A percentile compares a stretch with the other conserved stretches of the same genome.
These are phyloP conservation scores for Aporrectodea caliginosa DNA, from an alignment of 1,140 invertebrate species.

Conservation along the genomic window DNA sequence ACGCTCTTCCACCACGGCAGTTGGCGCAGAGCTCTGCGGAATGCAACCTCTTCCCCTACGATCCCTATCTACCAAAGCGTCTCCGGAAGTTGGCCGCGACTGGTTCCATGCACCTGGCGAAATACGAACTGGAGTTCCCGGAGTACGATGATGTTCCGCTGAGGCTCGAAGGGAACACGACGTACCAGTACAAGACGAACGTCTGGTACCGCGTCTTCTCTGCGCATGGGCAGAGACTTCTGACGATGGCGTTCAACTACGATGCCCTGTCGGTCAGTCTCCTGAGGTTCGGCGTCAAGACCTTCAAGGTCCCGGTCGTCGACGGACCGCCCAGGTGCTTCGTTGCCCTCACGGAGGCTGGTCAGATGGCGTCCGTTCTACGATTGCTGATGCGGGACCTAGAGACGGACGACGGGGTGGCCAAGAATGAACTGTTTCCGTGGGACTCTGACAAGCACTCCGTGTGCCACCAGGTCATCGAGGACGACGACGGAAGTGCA, in stretches of 20 bases:
- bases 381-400: not conserved
- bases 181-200: slow-evolving; percentile 10
- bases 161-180: not conserved
- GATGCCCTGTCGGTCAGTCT: slow-evolving; percentile 9
- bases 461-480: not conserved
- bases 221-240: not conserved
- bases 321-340: slow-evolving; percentile 9
- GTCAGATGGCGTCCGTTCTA: not conserved
- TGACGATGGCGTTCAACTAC: slow-evolving; percentile 9
- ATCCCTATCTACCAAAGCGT: not conserved
- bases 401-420: not conserved
- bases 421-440: not conserved
- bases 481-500: not conserved
- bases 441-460: not conserved
- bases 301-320: not conserved
- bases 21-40: not conserved
- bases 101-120: not conserved
- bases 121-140: slow-evolving; percentile 11
- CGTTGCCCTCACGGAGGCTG: not conserved
- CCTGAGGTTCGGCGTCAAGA: slow-evolving; percentile 8
- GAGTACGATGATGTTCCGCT: not conserved
- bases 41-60: not conserved
- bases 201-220: slow-evolving; percentile 17
- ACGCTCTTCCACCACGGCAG: not conserved
- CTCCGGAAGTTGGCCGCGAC: not conserved